Base-by-base conservation (phyloP, 2,888 invertebrate species). In the Norana najaformis region DNA sequence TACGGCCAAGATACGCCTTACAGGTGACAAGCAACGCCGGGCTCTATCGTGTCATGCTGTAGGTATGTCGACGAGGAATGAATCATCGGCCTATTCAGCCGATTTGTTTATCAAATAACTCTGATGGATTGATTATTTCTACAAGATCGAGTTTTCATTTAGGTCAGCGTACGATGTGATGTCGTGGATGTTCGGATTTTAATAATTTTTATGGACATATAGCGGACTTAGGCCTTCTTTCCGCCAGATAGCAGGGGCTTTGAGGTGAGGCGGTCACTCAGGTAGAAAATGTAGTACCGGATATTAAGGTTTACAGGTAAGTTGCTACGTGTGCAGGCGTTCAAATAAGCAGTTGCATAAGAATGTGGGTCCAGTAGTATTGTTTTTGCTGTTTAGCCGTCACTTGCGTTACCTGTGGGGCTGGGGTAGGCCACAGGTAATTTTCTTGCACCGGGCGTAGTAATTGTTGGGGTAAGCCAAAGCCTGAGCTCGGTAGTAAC, bases 231-330 rank as follows among this genome's bases (percentile, higher is more conserved):
- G 0, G 11, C 69, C 30, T 69, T 69, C 69, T 4, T n/a, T n/a
- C 16, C n/a, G 3, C 30, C 69, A 1, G 53, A n/a, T n/a, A 30
- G 69, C 69, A n/a, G 69, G n/a, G n/a, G 69, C 69, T 69, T 69
- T 69, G 30, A 69, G 69, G 69, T 69, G 69, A 69, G 69, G n/a
- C 69, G 69, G 69, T 69, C n/a, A 69, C 69, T 69, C 69, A 69
- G 69, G 69, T 69, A 69, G 69, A 69, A 69, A 69, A 69, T 69
- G n/a, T 69, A 69, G 69, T 69, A 69, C 69, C 69, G 69, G 8
- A n/a, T n/a, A 53, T 53, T 30, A 16, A 53, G 53, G 69, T 69
- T 69, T 13, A n/a, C 69, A 69, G 69, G n/a, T 69, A 69, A n/a
- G 69, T 69, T 69, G 69, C 69, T 69, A 69, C 69, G 69, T 69